Conservation (phyloP, 1,140 invertebrate species). For the Drosophila pseudoananassae region DNA sequence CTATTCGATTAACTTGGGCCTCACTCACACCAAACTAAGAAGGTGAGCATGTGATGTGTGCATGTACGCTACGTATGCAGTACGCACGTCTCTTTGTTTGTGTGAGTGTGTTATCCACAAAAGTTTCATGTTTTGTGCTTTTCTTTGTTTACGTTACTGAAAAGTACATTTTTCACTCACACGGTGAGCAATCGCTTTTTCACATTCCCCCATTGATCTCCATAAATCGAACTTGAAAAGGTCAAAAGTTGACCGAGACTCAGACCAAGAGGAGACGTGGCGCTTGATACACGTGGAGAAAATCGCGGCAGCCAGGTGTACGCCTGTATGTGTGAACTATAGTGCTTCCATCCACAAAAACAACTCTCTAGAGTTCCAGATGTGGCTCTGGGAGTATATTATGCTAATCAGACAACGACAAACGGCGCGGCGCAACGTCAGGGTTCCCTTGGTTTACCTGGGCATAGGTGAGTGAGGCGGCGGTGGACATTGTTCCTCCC, state of each 20-base stretch:
- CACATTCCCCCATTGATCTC: conserved; percentile 4
- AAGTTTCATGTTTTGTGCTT: conserved; percentile 47
- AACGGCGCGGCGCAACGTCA: conserved; percentile 52
- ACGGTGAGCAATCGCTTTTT: conserved; percentile 26
- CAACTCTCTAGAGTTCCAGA: conserved; percentile 39
- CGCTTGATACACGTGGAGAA: conserved; percentile 66
- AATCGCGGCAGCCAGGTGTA: conserved; percentile 15
- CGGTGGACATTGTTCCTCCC: neutral
- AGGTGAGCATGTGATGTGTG: conserved; percentile 25
- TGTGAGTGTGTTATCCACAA: conserved; percentile 44
- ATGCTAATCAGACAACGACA: conserved; percentile 67
- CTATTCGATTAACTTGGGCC: conserved; percentile 15
- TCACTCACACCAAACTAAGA: conserved; percentile 8
- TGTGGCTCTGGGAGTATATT: conserved; percentile 79
- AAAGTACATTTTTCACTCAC: conserved; percentile 26
- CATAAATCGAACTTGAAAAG: conserved; percentile 15
- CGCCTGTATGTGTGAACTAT: conserved; percentile 11
- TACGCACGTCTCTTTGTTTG: conserved; percentile 5
- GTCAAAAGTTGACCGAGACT: conserved; percentile 19
- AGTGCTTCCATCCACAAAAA: conserved; percentile 3
- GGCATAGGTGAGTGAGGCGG: conserved; percentile 64
- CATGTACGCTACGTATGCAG: conserved; percentile 27
- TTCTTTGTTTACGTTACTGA: conserved; percentile 72
- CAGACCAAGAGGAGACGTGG: conserved; percentile 45
- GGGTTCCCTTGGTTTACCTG: conserved; percentile 66